Evolutionary conservation across 64 coral and sea anemone species (phyloP).

Genomic region (Porites australiensis): DNA sequence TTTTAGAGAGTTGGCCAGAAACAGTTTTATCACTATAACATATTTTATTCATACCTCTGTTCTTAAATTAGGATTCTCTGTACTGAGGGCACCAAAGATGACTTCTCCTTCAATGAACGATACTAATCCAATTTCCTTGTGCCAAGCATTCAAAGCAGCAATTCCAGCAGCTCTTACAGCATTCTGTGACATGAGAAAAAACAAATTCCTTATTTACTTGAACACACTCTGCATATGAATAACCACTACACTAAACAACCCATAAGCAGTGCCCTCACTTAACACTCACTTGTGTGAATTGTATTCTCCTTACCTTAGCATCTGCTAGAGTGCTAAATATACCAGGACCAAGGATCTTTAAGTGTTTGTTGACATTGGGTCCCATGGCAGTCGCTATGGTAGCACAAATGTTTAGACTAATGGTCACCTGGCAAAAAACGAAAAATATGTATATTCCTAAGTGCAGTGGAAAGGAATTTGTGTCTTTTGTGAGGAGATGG

Average conservation of each 20-base stretch:
- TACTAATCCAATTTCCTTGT: constrained; percentile 88
- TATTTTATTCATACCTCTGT: constrained; percentile 73
- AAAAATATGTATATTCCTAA: neutral
- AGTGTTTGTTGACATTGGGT: constrained; percentile 69
- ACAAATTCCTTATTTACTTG: neutral
- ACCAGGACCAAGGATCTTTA: constrained; percentile 72
- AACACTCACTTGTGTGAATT: neutral
- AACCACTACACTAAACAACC: too few species aligned
- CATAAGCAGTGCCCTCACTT: too few species aligned
- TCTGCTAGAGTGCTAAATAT: constrained; percentile 92
- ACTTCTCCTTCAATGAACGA: constrained; percentile 92
- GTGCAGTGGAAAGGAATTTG: too few species aligned
- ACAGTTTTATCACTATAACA: neutral
- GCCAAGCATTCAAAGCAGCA: constrained; percentile 89
- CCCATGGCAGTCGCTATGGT: constrained; percentile 89
- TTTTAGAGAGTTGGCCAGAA: neutral
- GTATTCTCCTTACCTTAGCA: constrained; percentile 72
- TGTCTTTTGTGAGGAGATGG: too few species aligned
- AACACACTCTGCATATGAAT: too few species aligned
- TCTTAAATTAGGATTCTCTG: constrained; percentile 95
- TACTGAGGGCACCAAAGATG: constrained; percentile 92
- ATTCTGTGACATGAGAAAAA: constrained; percentile 45
- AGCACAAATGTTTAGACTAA: constrained; percentile 80
- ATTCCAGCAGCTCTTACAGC: constrained; percentile 88
- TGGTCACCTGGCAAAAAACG: constrained; percentile 58